Evolutionary conservation across 2,113 vertebrate genomes (phyloP).

Genomic region (Indicator maculatus): DNA sequence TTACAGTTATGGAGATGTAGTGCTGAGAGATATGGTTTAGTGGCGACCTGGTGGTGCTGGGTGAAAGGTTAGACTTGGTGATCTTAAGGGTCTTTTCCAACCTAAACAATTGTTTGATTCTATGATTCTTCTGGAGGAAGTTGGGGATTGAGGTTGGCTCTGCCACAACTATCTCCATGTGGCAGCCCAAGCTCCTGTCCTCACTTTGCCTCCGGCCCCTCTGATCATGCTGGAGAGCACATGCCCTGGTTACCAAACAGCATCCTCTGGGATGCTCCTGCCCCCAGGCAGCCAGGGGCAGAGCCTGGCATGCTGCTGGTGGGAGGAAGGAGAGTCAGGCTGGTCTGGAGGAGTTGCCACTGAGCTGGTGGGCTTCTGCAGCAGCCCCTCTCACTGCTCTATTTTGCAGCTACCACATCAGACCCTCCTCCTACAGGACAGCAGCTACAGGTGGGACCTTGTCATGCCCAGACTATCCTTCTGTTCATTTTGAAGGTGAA

Average conservation of each 20-base stretch:
- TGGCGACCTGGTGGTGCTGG: background rate
- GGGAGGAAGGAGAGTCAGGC: background rate
- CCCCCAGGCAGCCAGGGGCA: background rate
- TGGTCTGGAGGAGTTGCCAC: too few species aligned
- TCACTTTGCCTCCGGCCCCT: background rate
- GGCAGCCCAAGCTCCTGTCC: background rate
- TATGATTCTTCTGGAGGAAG: background rate
- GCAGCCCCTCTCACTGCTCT: background rate
- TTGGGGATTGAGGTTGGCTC: background rate
- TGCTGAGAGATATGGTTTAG: too few species aligned
- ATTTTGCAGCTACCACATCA: background rate
- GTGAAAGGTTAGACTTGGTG: background rate
- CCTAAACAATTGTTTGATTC: background rate
- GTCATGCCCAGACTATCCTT: background rate
- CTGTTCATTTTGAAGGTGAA: background rate
- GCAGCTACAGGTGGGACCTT: background rate
- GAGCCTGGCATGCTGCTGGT: background rate
- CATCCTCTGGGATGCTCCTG: background rate
- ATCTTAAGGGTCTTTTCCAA: background rate
- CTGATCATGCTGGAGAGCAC: background rate
- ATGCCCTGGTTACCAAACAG: background rate
- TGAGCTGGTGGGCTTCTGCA: background rate
- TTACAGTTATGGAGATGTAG: too few species aligned
- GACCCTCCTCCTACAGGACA: background rate
- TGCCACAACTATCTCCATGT: background rate